Percentiles rank a stretch among this genome's conserved stretches.
Conservation (phyloP, 2,888 invertebrate genomes). For the Plebejus melissa region DNA sequence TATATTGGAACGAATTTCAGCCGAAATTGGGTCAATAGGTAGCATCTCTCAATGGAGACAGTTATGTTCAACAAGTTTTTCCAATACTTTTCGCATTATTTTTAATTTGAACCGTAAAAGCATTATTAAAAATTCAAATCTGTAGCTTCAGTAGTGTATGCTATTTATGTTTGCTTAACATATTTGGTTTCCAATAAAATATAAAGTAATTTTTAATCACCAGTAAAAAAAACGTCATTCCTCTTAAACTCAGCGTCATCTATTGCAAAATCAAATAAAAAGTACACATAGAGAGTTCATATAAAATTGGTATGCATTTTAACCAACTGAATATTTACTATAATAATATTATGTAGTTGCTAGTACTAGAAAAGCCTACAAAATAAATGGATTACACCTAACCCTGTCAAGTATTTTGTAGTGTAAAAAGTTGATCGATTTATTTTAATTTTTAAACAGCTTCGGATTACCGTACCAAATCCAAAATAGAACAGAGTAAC, state of each 20-base stretch:
- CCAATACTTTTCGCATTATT: neutral
- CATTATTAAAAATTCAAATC: neutral
- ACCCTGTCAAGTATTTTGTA: neutral
- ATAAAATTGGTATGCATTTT: no score
- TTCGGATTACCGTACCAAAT: neutral
- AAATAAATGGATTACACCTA: neutral
- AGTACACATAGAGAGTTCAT: no score
- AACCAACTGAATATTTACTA: no score
- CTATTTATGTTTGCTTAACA: neutral
- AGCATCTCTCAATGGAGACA: constrained; percentile 16
- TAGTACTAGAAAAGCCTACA: neutral
- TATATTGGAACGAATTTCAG: constrained; percentile 25
- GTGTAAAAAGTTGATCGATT: neutral
- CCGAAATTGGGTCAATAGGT: constrained; percentile 22
- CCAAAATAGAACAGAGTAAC: no score
- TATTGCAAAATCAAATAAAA: no score
- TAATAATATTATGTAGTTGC: neutral
- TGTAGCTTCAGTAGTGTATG: no score
- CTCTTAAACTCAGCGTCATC: no score
- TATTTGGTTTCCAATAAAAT: neutral
- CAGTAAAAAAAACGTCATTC: neutral
- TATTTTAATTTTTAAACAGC: neutral
- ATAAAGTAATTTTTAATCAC: neutral
- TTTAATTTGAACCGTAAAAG: neutral
- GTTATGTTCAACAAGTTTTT: constrained; percentile 7